Conservation (phyloP, 2,888 invertebrate species). For the Sminthurides aquaticus region DNA sequence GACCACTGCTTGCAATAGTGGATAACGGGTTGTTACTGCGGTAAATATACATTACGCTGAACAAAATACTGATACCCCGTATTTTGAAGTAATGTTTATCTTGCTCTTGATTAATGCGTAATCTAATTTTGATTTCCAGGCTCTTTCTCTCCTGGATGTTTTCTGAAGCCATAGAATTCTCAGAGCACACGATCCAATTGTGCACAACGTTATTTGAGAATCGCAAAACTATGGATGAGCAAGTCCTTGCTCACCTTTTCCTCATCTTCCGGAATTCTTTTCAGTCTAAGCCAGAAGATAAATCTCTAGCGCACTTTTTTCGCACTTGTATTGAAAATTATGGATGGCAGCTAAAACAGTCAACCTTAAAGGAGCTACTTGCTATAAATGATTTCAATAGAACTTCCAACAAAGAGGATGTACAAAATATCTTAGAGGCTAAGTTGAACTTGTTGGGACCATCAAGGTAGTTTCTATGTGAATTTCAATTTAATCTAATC, state of each 20-base stretch:
- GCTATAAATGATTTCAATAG: slow-evolving; percentile 3
- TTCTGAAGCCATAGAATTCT: neutral
- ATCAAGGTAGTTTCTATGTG: too few relatives aligned
- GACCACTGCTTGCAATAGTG: slow-evolving; percentile 1
- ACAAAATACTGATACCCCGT: too few relatives aligned
- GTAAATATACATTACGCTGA: neutral
- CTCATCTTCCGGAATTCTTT: slow-evolving; percentile 3
- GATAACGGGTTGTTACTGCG: slow-evolving; percentile 11
- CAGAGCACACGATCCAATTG: neutral
- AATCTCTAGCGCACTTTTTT: slow-evolving; percentile 1
- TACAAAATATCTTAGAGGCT: neutral
- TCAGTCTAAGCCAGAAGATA: slow-evolving; percentile 8
- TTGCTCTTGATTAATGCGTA: neutral
- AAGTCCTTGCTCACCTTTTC: neutral
- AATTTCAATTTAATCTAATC: too few relatives aligned
- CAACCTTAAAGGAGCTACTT: neutral
- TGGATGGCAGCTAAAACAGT: slow-evolving; percentile 4
- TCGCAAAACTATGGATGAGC: slow-evolving; percentile 4
- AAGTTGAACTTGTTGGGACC: neutral
- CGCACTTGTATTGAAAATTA: neutral
- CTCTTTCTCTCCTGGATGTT: slow-evolving; percentile 12
- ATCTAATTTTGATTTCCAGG: slow-evolving; percentile 9
- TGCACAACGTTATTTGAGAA: slow-evolving; percentile 2
- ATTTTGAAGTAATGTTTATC: neutral
- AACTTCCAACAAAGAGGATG: neutral